Conservation (phyloP, 37 sponge, comb jelly and placozoan species). For the Beroe forskalii region DNA sequence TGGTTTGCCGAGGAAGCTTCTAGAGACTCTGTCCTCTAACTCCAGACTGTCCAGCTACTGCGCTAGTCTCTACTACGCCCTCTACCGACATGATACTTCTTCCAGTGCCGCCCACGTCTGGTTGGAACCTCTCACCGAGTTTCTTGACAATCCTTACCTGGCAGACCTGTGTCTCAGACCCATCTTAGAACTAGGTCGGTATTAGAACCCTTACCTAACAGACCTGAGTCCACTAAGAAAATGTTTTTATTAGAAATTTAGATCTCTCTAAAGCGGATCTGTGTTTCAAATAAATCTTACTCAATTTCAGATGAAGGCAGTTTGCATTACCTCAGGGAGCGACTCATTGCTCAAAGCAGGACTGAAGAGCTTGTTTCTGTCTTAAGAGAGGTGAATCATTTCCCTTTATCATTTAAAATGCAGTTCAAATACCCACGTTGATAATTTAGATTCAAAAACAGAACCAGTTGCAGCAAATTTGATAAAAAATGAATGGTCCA, state of each 20-base stretch:
- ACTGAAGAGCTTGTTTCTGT: background rate
- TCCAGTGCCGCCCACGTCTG: background rate
- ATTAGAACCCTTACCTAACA: too few species aligned
- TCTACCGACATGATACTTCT: background rate
- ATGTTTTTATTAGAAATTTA: too few species aligned
- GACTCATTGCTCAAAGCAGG: background rate
- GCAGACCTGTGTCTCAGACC: conserved; percentile 29
- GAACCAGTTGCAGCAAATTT: too few species aligned
- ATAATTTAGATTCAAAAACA: too few species aligned
- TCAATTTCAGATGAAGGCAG: conserved; percentile 15
- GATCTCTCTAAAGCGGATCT: too few species aligned
- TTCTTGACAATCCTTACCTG: background rate
- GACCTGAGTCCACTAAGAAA: too few species aligned
- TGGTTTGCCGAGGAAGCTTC: background rate
- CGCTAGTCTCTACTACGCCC: background rate
- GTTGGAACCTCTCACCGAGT: background rate
- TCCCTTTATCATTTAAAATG: too few species aligned
- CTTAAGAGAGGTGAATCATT: conserved; percentile 13
- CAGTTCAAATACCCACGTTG: too few species aligned
- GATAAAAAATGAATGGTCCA: too few species aligned
- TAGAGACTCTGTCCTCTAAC: background rate
- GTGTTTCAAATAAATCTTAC: too few species aligned
- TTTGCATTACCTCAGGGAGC: background rate
- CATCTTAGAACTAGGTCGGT: conserved; percentile 5
- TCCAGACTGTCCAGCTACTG: background rate